phyloP scores from a whole-genome alignment of 1,140 invertebrate genomes.

The Drosophila kanapiae region DNA sequence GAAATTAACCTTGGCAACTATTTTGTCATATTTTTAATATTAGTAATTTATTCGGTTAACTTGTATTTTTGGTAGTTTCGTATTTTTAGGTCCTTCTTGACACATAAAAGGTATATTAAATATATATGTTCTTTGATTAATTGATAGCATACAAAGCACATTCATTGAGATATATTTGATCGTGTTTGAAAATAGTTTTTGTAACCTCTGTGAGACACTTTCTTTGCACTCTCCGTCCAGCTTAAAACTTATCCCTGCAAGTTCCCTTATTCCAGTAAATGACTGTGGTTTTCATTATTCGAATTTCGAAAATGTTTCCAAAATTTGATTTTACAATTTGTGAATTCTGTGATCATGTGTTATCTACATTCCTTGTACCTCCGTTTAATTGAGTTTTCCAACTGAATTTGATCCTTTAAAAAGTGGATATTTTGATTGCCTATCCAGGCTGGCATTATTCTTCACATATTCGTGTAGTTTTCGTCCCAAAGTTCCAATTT shows the following conservation, averaged over 20 bases:
- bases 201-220: slow-evolving; percentile 18
- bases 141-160: slow-evolving; percentile 71
- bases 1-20: not conserved
- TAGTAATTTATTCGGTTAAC: slow-evolving; percentile 3
- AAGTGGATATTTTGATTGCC: not conserved
- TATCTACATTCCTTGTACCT: not conserved
- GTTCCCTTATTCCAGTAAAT: slow-evolving; percentile 35
- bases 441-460: not conserved
- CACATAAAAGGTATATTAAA: slow-evolving; percentile 32
- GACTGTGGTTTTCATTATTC: slow-evolving; percentile 13
- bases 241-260: slow-evolving; percentile 55
- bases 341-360: not conserved
- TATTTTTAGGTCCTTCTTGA: slow-evolving; percentile 66
- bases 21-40: slow-evolving; percentile 9
- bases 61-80: slow-evolving; percentile 11
- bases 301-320: not conserved
- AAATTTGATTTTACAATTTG: not conserved
- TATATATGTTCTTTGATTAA: slow-evolving; percentile 46
- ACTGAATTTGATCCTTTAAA: not conserved
- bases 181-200: slow-evolving; percentile 37
- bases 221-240: slow-evolving; percentile 13
- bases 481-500: slow-evolving; percentile 10
- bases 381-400: not conserved
- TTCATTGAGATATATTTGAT: slow-evolving; percentile 41
- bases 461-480: not conserved